Percentiles rank a stretch among this genome's conserved stretches.
Conservation (phyloP, 2,888 invertebrate species). For the Drosophila anomalata region DNA sequence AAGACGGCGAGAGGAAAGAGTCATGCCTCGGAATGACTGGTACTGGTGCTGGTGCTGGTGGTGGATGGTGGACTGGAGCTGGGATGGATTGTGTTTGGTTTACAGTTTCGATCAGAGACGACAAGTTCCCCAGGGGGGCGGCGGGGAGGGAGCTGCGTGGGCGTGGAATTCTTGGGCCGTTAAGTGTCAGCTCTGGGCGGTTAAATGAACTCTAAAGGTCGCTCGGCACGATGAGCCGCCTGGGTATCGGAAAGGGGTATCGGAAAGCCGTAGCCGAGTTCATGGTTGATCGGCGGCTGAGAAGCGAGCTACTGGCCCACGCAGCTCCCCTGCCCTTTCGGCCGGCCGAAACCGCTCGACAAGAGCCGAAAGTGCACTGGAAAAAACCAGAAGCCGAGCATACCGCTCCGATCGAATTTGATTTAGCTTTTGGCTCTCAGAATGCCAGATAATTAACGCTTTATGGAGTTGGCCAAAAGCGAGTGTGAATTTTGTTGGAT, state of each 20-base stretch:
- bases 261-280: slow-evolving; percentile 9
- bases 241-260: neutral
- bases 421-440: neutral
- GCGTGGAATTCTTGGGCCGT: slow-evolving; percentile 15
- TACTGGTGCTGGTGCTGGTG: neutral
- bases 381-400: neutral
- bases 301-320: slow-evolving; percentile 26
- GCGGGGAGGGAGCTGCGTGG: slow-evolving; percentile 7
- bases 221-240: slow-evolving; percentile 1
- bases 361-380: slow-evolving; percentile 1
- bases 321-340: slow-evolving; percentile 25
- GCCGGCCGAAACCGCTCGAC: neutral
- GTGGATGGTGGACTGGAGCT: neutral
- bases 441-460: neutral
- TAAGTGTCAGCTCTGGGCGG: slow-evolving; percentile 8
- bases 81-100: slow-evolving; percentile 15
- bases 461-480: slow-evolving; percentile 24
- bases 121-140: neutral
- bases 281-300: slow-evolving; percentile 37
- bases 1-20: slow-evolving; percentile 35
- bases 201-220: slow-evolving; percentile 35
- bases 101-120: slow-evolving; percentile 9
- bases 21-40: slow-evolving; percentile 38
- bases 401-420: neutral
- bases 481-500: slow-evolving; percentile 46